phyloP scores from a whole-genome alignment of 1,140 invertebrate species.

The Brachionus plicatilis region DNA sequence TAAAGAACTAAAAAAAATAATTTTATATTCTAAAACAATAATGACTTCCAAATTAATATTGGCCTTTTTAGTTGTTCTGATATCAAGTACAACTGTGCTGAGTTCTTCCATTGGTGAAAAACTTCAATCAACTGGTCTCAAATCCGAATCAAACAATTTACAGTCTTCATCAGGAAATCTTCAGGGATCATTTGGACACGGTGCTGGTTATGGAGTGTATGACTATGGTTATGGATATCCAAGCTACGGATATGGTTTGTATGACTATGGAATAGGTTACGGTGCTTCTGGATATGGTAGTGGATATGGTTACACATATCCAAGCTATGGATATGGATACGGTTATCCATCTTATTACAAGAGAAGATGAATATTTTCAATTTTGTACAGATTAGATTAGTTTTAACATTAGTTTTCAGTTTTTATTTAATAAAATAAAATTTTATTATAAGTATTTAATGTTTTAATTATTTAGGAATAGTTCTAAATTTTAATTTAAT shows the following conservation, averaged over 20 bases:
- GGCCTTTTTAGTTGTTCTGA: background rate
- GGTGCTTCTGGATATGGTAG: background rate
- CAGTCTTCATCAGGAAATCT: background rate
- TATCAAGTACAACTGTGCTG: background rate
- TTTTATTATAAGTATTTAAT: too few species aligned
- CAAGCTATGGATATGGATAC: background rate
- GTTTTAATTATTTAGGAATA: too few species aligned
- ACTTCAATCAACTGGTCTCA: background rate
- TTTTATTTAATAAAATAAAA: background rate
- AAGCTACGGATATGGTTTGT: background rate
- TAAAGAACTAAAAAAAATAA: too few species aligned
- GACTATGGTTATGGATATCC: background rate
- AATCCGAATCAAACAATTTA: background rate
- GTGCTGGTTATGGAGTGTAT: background rate
- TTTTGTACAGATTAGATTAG: too few species aligned
- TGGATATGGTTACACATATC: background rate
- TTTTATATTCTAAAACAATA: background rate
- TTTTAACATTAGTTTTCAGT: too few species aligned
- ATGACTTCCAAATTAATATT: background rate
- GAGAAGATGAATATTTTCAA: background rate
- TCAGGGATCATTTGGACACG: background rate
- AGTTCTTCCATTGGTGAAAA: background rate
- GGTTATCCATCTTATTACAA: background rate
- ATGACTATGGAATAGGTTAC: background rate
- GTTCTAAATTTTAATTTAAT: too few species aligned